A percentile compares a stretch with the other conserved stretches of the same genome.
These are phyloP conservation scores for Macrobrachium nipponense DNA, from an alignment of 1,140 invertebrate species.

Conservation along the genomic window DNA sequence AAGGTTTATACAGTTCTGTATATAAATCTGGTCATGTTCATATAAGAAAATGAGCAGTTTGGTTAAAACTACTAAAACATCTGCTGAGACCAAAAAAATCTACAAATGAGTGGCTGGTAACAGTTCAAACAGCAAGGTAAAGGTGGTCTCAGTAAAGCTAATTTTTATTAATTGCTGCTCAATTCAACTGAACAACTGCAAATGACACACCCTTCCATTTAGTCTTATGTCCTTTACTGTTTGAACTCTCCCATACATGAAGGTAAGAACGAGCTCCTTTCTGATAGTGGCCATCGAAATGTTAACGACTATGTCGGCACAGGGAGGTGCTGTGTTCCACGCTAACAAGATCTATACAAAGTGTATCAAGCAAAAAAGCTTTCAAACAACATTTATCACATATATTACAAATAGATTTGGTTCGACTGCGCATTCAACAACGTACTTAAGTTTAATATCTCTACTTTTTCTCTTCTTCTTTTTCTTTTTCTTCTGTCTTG, in stretches of 20 bases:
- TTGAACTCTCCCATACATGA: conserved; percentile 54
- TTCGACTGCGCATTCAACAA: conserved; percentile 58
- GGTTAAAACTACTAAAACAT: conserved; percentile 46
- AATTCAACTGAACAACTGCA: conserved; percentile 11
- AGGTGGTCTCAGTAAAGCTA: conserved; percentile 19
- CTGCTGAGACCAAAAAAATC: conserved; percentile 47
- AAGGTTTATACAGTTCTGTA: conserved; percentile 41
- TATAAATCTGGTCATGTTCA: conserved; percentile 52
- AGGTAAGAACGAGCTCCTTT: conserved; percentile 62
- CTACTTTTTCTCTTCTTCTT: conserved; percentile 59
- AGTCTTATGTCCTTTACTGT: conserved; percentile 36
- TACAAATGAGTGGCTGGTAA: conserved; percentile 43
- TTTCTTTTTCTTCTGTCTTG: conserved; percentile 66
- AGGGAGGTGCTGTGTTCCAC: conserved; percentile 62
- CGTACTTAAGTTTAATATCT: conserved; percentile 28
- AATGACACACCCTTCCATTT: neutral
- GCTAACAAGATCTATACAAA: conserved; percentile 63
- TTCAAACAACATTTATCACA: conserved; percentile 63
- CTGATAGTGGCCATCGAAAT: conserved; percentile 58
- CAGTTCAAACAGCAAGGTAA: conserved; percentile 48
- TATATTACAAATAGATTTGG: conserved; percentile 63
- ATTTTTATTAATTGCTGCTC: conserved; percentile 1
- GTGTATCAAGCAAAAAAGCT: conserved; percentile 61
- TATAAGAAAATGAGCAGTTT: conserved; percentile 46
- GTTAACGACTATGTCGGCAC: conserved; percentile 57